phyloP scores from a whole-genome alignment of 2,113 vertebrate species.

The Onychorhynchus coronatus region DNA sequence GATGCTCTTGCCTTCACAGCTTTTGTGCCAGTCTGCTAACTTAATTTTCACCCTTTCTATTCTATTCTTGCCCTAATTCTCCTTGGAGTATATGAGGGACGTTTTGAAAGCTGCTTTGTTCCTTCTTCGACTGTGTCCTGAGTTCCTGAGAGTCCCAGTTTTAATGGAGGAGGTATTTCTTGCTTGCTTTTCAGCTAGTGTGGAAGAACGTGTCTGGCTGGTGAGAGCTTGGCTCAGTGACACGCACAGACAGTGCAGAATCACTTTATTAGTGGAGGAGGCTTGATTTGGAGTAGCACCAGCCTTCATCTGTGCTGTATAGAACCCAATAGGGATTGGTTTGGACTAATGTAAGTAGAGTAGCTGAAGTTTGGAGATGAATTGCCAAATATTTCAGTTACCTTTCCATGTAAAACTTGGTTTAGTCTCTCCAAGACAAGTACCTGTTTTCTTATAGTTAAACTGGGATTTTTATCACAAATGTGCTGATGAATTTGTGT shows the following conservation, averaged over 20 bases:
- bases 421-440: neutral
- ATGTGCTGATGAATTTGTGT: neutral
- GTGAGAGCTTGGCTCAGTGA: neutral
- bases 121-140: neutral
- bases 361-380: neutral
- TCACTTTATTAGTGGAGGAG: neutral
- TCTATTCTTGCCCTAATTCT: neutral
- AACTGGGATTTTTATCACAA: neutral
- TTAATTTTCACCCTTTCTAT: neutral
- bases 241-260: neutral
- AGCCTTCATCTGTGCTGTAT: neutral
- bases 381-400: neutral
- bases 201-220: neutral
- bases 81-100: neutral
- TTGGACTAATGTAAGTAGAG: neutral
- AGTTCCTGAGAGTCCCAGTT: neutral
- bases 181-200: neutral
- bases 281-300: neutral
- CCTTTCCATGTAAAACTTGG: neutral
- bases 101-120: neutral
- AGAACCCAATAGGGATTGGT: neutral
- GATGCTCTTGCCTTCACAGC: neutral
- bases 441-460: neutral
- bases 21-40: neutral
- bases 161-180: neutral